Evolutionary conservation across 2,113 vertebrate species (phyloP).

Genomic region (Catharus fuscescens): DNA sequence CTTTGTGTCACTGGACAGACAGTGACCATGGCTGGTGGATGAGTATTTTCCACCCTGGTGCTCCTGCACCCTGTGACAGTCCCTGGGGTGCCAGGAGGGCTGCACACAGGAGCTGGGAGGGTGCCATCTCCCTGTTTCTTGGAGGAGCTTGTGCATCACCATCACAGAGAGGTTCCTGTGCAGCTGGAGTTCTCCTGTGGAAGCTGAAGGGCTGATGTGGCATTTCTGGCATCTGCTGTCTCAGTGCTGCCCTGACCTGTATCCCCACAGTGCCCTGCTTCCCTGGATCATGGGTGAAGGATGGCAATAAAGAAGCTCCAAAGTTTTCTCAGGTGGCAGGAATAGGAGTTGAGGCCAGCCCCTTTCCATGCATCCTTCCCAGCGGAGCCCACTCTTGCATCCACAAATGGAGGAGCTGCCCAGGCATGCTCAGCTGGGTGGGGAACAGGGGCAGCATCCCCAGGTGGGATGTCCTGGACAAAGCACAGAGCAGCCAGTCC

Average conservation of each 20-base stretch:
- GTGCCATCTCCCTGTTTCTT: not conserved
- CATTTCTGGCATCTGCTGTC: not conserved
- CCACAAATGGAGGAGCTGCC: not conserved
- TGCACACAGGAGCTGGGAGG: not conserved
- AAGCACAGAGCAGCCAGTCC: not conserved
- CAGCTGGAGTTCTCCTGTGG: not conserved
- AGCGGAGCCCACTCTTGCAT: accelerated
- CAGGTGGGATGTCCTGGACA: not conserved
- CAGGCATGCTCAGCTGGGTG: not conserved
- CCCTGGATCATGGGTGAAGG: accelerated
- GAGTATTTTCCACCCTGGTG: accelerated
- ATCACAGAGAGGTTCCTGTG: not conserved
- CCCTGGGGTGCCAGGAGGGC: not conserved
- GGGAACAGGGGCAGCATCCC: not conserved
- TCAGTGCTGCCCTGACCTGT: not conserved
- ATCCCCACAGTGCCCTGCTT: accelerated
- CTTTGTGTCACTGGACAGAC: not conserved
- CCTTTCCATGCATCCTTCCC: accelerated
- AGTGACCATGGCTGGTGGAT: not conserved
- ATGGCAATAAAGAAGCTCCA: not conserved
- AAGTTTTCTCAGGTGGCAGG: not conserved
- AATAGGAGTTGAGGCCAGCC: not conserved
- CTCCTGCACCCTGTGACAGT: not conserved
- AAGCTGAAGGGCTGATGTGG: not conserved
- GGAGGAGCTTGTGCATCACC: not conserved